Base-by-base conservation (phyloP, 2,797 vertebrate genomes). In the Dromococcyx pavoninus region DNA sequence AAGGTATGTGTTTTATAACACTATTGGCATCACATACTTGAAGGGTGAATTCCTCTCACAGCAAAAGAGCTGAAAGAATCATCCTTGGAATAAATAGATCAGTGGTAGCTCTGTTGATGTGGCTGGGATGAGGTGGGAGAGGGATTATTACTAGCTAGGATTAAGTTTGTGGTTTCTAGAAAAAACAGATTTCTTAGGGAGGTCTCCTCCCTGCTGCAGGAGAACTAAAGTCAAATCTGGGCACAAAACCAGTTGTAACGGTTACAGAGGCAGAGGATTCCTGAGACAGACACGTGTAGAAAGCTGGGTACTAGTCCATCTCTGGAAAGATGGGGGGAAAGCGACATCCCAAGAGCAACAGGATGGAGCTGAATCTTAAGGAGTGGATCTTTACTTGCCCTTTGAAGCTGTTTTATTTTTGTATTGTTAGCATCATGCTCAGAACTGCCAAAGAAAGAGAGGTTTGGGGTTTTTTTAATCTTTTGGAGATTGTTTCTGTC, bases 211-310 rank as follows among this genome's bases (percentile, higher is more conserved):
- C 54, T 85, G 53, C 72, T 62, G 27, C 5, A 12, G 56, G 66
- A 86, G 79, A 93, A 80, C 89, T 35, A 10, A 57, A 71, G 69
- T 5, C 2, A 6, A 37, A 57, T n/a, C 19, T 82, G 61, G 32
- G 22, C 0, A 1, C 77, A 82, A 86, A 84, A 65, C 25, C 22
- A 30, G 12, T 41, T 9, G 16, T 51, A 58, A 13, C 0, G 30
- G 62, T 78, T 89, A 89, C 24, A 32, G 76, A 14, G 35, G 57
- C 69, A 79, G 74, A 53, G 66, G 44, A 24, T 22, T 57, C 23
- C 25, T 0, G 2, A 71, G 25, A 23, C 0, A 0, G 21, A 51
- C 15, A 13, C 0, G 0, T 13, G 37, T 25, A 60, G 85, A 35
- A 66, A 39, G 32, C 46, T 74, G 62, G 48, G 51, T 51, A 35